Conservation (phyloP, 1,140 invertebrate species). For the Pseudomyrmex cubaensis region DNA sequence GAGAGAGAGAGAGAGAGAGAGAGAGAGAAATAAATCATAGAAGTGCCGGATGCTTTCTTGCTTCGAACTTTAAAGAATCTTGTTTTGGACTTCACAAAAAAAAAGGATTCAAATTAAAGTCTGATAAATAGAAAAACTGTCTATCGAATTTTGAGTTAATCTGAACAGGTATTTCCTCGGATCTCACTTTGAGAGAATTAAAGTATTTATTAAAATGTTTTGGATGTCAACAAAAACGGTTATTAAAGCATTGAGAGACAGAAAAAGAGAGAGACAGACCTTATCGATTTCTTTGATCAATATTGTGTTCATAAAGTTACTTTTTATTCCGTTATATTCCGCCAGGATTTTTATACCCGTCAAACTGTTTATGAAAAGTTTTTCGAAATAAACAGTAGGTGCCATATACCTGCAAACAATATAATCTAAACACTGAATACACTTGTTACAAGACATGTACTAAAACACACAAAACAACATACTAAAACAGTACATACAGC, state of each 20-base stretch:
- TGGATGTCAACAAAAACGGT: constrained; percentile 96
- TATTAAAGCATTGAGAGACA: constrained; percentile 80
- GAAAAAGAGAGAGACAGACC: constrained; percentile 83
- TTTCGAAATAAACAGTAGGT: constrained; percentile 76
- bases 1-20: too few species aligned
- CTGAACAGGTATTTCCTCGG: constrained; percentile 94
- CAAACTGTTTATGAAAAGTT: constrained; percentile 90
- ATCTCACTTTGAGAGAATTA: constrained; percentile 94
- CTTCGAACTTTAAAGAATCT: constrained; percentile 91
- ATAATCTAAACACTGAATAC: too few species aligned
- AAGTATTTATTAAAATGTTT: constrained; percentile 95
- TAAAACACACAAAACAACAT: too few species aligned
- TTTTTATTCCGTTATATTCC: constrained; percentile 94
- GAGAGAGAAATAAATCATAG: constrained; percentile 90
- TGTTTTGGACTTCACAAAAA: constrained; percentile 76
- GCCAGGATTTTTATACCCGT: constrained; percentile 97
- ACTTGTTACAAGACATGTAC: too few species aligned
- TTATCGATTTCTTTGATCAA: constrained; percentile 96
- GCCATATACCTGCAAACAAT: too few species aligned
- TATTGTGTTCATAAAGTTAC: constrained; percentile 95
- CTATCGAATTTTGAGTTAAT: constrained; percentile 91
- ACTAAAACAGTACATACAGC: too few species aligned
- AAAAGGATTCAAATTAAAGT: constrained; percentile 94
- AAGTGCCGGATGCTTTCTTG: constrained; percentile 94
- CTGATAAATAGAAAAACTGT: constrained; percentile 93